Base-by-base conservation (phyloP, 2,888 invertebrate species). In the Barypeithes pellucidus region DNA sequence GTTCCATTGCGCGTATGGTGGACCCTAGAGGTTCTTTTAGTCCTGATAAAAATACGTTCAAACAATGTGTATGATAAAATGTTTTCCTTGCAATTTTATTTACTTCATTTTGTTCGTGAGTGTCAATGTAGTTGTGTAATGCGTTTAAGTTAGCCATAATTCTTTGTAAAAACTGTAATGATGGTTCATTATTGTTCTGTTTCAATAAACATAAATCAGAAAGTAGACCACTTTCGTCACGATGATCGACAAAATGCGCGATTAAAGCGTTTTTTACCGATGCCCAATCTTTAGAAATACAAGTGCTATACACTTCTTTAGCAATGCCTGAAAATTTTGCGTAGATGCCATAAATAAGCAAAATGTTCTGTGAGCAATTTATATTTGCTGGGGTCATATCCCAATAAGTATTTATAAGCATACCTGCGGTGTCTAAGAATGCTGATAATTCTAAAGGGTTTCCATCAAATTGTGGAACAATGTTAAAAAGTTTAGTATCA, bases 391-490 rank as follows among this genome's bases (percentile, higher is more conserved):
- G 16, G 8, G n/a, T 45, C 16, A 8, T n/a, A 4, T 45, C 43
- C 43, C 43, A 47, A 9, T 39, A 39, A 3, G 39, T 39, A 39
- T 39, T 39, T 39, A 39, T 39, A 12, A 39, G 18, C 47, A 47
- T 47, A 22, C 47, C 9, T 47, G 47, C 47, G 9, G 20, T 47
- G 12, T 47, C 47, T 47, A 47, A 47, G 22, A 18, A 47, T 18
- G 47, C 47, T 20, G 47, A 18, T 20, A 47, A 16, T 47, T 47
- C 47, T 22, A 47, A 18, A 8, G 47, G 47, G 22, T 47, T 47
- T 11, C 47, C 47, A 22, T 47, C 47, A 12, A 47, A 47, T 47
- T 18, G 18, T 47, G 47, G 47, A 20, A 47, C 47, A 47, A 47
- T 47, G 9, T 20, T 47, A 9, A 47, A 47, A 7, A 47, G 8